Evolutionary conservation across 2,888 invertebrate genomes (phyloP).

Genomic region (Perizoma affinitatum): DNA sequence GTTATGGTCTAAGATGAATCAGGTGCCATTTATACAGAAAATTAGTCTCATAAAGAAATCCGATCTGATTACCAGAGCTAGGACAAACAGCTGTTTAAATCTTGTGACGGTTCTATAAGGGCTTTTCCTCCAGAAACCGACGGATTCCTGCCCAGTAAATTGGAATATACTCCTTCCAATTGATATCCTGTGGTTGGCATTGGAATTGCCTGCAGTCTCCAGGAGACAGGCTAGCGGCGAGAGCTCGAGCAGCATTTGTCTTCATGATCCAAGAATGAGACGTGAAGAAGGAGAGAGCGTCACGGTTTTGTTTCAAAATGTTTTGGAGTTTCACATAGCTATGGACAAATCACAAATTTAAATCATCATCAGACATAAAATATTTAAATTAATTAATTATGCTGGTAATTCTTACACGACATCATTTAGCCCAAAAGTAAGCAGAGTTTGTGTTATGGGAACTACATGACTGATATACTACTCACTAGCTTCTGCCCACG

Average conservation of each 20-base stretch:
- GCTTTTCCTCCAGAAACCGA: slow-evolving; percentile 18
- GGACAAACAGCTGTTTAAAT: no score
- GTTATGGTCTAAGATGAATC: no score
- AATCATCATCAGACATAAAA: no score
- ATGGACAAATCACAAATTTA: background rate
- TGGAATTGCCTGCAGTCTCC: slow-evolving; percentile 88
- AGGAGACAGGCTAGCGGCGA: slow-evolving; percentile 83
- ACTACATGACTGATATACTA: no score
- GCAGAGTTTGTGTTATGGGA: no score
- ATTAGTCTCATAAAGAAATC: no score
- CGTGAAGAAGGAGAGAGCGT: slow-evolving; percentile 90
- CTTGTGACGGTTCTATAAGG: background rate
- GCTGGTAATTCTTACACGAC: no score
- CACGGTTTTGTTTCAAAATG: slow-evolving; percentile 53
- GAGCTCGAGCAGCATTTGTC: slow-evolving; percentile 86
- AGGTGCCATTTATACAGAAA: no score
- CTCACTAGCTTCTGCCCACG: no score
- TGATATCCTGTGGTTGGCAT: slow-evolving; percentile 90
- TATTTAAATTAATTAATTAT: no score
- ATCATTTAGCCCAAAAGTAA: no score
- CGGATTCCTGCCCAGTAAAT: slow-evolving; percentile 88
- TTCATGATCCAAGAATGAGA: slow-evolving; percentile 91
- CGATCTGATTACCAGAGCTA: no score
- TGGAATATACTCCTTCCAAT: slow-evolving; percentile 92
- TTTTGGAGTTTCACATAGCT: slow-evolving; percentile 23